Conservation (phyloP, 2,888 invertebrate species). For the Nomada flava region DNA sequence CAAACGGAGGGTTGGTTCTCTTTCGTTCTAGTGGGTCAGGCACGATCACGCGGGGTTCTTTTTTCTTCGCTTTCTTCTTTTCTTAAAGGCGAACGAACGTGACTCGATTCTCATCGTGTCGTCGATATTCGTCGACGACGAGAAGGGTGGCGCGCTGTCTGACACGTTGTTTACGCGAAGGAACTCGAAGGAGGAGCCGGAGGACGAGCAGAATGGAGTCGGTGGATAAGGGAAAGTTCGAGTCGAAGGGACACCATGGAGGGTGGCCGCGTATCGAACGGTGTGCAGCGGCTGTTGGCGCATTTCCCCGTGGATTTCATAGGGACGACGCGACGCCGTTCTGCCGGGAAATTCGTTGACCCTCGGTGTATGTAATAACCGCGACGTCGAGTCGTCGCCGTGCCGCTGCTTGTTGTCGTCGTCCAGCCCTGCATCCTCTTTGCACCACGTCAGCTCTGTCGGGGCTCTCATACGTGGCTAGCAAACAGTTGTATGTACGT, state of each 20-base stretch:
- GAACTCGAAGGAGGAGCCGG: slow-evolving; percentile 2
- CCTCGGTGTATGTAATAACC: slow-evolving; percentile 71
- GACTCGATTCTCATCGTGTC: slow-evolving; percentile 58
- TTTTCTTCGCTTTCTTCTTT: background rate
- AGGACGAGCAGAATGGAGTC: background rate
- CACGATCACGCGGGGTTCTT: slow-evolving; percentile 27
- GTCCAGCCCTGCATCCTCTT: slow-evolving; percentile 47
- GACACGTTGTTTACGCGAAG: slow-evolving; percentile 66
- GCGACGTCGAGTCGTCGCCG: slow-evolving; percentile 56
- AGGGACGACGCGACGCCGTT: slow-evolving; percentile 63
- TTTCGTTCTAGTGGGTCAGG: slow-evolving; percentile 34
- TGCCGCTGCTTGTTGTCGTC: slow-evolving; percentile 26
- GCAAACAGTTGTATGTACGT: slow-evolving; percentile 36
- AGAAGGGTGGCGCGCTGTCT: slow-evolving; percentile 47
- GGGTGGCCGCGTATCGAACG: slow-evolving; percentile 62
- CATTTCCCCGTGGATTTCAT: slow-evolving; percentile 67
- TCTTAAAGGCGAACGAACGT: slow-evolving; percentile 42
- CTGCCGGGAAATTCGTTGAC: slow-evolving; percentile 75
- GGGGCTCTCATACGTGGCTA: slow-evolving; percentile 42
- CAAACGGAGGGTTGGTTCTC: background rate
- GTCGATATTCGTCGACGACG: slow-evolving; percentile 61
- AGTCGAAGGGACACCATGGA: slow-evolving; percentile 19
- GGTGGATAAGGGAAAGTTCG: background rate
- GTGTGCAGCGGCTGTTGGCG: slow-evolving; percentile 52
- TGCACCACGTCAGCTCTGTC: slow-evolving; percentile 30